Evolutionary conservation across 2,888 invertebrate genomes (phyloP), one percentile per base, ranked within the genome.

Genomic region (Atrina japonica): DNA sequence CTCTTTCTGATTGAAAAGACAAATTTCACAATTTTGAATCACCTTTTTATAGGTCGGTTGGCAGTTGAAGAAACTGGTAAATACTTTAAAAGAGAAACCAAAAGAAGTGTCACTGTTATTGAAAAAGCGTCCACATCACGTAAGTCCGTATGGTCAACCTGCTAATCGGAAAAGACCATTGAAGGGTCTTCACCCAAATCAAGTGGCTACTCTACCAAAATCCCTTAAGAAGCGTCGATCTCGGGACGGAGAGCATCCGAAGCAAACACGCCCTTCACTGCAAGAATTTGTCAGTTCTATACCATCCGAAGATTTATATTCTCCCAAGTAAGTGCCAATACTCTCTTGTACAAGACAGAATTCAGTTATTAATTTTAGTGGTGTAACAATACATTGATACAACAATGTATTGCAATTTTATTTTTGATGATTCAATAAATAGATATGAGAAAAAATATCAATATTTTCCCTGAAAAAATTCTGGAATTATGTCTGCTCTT

Each of bases 21-120:
- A n/a, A n/a, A n/a, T n/a, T n/a, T n/a, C n/a, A n/a, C n/a, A n/a
- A n/a, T n/a, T n/a, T n/a, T n/a, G n/a, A n/a, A n/a, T n/a, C n/a
- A n/a, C n/a, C 27, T 16, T 21, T 56, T 45, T 45, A 14, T 30
- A 94, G 94, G 93, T 96, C 73, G 96, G 96, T 1, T 96, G 96
- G 96, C 94, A 95, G 83, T 92, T 94, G 66, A 94, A 95, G 86
- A 95, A 95, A 78, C 92, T 95, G 82, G 93, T 94, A 73, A 92
- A 94, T 66, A 92, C 95, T 70, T 83, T 92, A 78, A 94, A 94
- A 82, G 95, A 95, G 86, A 94, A 94, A 71, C 93, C 95, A 18
- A 94, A 95, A n/a, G 95, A 96, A 89, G 94, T 96, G 58, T 93
- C 95, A 58, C 90, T 97, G 50, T 95, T 96, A 0, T 90, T 96